Conservation (phyloP, 2,888 invertebrate species). For the Spodoptera littoralis region DNA sequence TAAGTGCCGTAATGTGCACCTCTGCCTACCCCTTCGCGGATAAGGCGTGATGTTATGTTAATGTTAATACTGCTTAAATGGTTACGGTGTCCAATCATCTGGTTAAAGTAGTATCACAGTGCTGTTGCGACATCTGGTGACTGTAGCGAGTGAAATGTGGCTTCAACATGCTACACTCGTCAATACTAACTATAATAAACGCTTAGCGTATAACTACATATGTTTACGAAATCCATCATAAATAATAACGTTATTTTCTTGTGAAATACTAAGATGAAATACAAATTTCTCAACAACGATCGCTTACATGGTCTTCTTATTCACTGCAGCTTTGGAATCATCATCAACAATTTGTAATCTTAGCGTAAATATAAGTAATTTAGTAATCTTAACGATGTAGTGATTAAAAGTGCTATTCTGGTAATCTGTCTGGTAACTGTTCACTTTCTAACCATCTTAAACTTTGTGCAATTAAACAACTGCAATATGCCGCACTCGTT, state of each 20-base stretch:
- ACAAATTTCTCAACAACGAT: slow-evolving; percentile 22
- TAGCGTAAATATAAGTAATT: background rate
- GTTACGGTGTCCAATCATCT: background rate
- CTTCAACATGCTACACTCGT: slow-evolving; percentile 9
- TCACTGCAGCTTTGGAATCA: slow-evolving; percentile 5
- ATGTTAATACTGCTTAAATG: slow-evolving; percentile 1
- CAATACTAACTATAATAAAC: slow-evolving; percentile 11
- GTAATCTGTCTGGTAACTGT: slow-evolving; percentile 1
- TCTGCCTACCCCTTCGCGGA: too few species aligned
- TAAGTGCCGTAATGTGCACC: too few species aligned
- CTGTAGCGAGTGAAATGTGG: slow-evolving; percentile 13
- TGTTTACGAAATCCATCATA: slow-evolving; percentile 27
- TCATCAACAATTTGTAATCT: slow-evolving; percentile 10
- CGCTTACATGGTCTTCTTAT: too few species aligned
- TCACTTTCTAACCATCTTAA: background rate
- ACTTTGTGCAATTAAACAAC: too few species aligned
- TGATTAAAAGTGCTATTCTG: slow-evolving; percentile 17
- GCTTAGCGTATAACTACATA: background rate
- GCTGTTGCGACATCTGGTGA: slow-evolving; percentile 26
- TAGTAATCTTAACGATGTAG: slow-evolving; percentile 13
- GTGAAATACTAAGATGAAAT: slow-evolving; percentile 32
- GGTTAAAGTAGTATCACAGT: slow-evolving; percentile 5
- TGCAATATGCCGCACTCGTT: too few species aligned
- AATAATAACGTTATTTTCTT: slow-evolving; percentile 39
- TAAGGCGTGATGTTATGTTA: too few species aligned